A percentile compares a stretch with the other conserved stretches of the same genome.
phyloP scores from a whole-genome alignment of 2,797 vertebrate genomes.

The Psittacula derbiana region DNA sequence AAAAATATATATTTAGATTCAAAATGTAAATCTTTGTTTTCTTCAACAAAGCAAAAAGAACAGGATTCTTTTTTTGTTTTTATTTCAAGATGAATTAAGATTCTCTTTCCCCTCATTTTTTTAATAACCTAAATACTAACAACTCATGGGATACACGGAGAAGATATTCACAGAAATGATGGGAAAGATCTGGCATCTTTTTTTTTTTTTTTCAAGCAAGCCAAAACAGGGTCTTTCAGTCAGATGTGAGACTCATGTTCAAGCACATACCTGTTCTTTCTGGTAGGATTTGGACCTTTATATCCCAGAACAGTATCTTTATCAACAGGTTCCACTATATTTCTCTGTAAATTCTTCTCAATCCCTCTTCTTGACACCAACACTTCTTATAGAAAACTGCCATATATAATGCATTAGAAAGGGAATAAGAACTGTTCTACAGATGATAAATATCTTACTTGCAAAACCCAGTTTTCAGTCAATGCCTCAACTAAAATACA shows the following conservation, averaged over 20 bases:
- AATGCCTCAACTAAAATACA: not conserved
- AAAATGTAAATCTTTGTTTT: not conserved
- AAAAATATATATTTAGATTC: not conserved
- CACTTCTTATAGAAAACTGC: not conserved
- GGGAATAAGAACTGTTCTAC: not conserved
- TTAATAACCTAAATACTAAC: not conserved
- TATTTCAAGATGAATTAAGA: not conserved
- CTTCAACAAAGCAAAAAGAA: not conserved
- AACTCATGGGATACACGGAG: not conserved
- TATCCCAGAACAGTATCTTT: not conserved
- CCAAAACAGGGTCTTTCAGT: not conserved
- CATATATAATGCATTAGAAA: not conserved
- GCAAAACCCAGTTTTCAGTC: not conserved
- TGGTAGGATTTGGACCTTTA: not conserved
- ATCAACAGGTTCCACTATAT: not conserved
- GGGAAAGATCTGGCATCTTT: not conserved
- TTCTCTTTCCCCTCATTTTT: not conserved
- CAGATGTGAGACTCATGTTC: not conserved
- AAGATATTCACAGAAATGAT: not conserved
- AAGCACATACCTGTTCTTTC: not conserved
- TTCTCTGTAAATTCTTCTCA: not conserved
- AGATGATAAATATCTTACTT: not conserved
- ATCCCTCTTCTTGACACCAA: not conserved
- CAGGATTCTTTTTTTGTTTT: not conserved
- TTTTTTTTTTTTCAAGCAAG: not conserved